Percentiles rank a stretch among this genome's conserved stretches.
phyloP scores from a whole-genome alignment of 2,113 vertebrate species.

The Okapia johnstoni region DNA sequence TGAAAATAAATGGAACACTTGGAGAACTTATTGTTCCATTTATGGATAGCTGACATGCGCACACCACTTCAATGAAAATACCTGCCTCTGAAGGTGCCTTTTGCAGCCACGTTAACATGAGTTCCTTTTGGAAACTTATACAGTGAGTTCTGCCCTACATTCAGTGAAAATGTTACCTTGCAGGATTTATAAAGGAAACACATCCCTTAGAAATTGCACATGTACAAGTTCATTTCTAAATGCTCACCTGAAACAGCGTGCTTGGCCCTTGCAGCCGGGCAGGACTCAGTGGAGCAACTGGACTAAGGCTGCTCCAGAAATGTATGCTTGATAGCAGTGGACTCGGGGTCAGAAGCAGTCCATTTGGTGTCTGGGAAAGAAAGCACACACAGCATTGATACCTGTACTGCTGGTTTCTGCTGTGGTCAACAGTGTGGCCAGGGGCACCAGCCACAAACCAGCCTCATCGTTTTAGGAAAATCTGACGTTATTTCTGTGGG shows the following conservation, averaged over 20 bases:
- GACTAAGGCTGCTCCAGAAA: slow-evolving; percentile 97
- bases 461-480: neutral
- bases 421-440: neutral
- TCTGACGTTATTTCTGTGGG: neutral
- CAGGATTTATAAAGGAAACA: neutral
- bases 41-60: neutral
- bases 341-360: slow-evolving; percentile 93
- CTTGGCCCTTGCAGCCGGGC: slow-evolving; percentile 94
- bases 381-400: slow-evolving; percentile 5
- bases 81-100: neutral
- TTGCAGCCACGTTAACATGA: neutral
- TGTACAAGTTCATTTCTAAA: neutral
- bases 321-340: slow-evolving; percentile 94
- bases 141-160: neutral
- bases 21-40: neutral
- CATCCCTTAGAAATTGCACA: neutral
- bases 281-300: slow-evolving; percentile 93
- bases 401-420: neutral
- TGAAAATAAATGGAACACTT: neutral
- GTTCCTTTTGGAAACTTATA: neutral
- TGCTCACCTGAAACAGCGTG: slow-evolving; percentile 93
- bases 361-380: slow-evolving; percentile 89
- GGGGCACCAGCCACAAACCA: neutral
- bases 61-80: neutral
- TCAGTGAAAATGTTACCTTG: neutral